phyloP scores from a whole-genome alignment of 2,113 vertebrate species.

The Triplophysa tibetana region DNA sequence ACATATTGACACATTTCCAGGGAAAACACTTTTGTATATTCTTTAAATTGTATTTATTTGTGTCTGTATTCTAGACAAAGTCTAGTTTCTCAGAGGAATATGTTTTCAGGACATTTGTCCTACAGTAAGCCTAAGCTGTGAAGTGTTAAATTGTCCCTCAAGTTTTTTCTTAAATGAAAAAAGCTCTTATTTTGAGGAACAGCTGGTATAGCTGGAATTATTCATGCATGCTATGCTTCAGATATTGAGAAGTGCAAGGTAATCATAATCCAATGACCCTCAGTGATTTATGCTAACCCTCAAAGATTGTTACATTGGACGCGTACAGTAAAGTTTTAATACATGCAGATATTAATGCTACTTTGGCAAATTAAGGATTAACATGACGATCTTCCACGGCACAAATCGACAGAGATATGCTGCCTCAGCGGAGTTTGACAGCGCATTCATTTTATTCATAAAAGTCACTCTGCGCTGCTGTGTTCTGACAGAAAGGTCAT shows the following conservation, averaged over 20 bases:
- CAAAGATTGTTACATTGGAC: background rate
- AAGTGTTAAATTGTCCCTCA: background rate
- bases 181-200: slow-evolving; percentile 8
- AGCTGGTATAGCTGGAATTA: slow-evolving; percentile 26
- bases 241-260: slow-evolving; percentile 9
- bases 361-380: slow-evolving; percentile 28
- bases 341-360: background rate
- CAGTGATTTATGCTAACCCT: slow-evolving; percentile 6
- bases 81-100: background rate
- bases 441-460: slow-evolving; percentile 12
- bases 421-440: slow-evolving; percentile 14
- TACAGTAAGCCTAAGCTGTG: slow-evolving; percentile 3
- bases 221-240: slow-evolving; percentile 16
- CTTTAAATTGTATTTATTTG: background rate
- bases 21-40: background rate
- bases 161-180: background rate
- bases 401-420: slow-evolving; percentile 17
- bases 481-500: slow-evolving; percentile 18
- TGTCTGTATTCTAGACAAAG: background rate
- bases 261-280: slow-evolving; percentile 26
- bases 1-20: background rate
- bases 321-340: slow-evolving; percentile 11
- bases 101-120: background rate
- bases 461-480: slow-evolving; percentile 20
- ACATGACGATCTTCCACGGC: background rate